These are phyloP conservation scores for Neria commutata DNA, from an alignment of 2,888 invertebrate species.

Conservation along the genomic window DNA sequence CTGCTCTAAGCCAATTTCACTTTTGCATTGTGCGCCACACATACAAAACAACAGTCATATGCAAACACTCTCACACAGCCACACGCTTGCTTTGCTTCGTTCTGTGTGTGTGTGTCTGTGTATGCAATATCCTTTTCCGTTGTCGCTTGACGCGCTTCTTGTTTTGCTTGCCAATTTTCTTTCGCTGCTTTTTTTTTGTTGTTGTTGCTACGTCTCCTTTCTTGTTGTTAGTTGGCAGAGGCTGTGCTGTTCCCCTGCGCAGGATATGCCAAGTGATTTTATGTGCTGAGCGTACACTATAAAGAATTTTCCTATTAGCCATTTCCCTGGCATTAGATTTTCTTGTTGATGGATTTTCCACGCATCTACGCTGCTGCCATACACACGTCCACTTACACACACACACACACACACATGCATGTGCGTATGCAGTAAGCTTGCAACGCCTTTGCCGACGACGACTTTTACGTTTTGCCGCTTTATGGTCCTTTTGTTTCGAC, in stretches of 20 bases:
- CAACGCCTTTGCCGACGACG: no score
- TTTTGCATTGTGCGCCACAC: no score
- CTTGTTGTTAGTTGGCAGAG: no score
- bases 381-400: neutral
- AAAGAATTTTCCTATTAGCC: slow-evolving; percentile 5
- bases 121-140: neutral
- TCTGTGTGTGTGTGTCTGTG: neutral
- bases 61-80: no score
- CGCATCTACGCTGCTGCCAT: neutral
- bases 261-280: slow-evolving; percentile 4
- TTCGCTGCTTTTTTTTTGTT: neutral
- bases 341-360: neutral
- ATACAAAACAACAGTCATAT: no score
- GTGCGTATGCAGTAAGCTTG: no score
- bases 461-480: slow-evolving; percentile 42
- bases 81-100: neutral
- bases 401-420: neutral
- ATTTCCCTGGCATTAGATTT: neutral
- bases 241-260: neutral
- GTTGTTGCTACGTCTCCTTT: neutral
- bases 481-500: slow-evolving; percentile 46
- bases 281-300: slow-evolving; percentile 1
- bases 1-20: no score
- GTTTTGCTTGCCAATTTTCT: neutral
- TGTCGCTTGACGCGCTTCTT: neutral